phyloP scores from a whole-genome alignment of 1,140 invertebrate species.

The Diprion similis region DNA sequence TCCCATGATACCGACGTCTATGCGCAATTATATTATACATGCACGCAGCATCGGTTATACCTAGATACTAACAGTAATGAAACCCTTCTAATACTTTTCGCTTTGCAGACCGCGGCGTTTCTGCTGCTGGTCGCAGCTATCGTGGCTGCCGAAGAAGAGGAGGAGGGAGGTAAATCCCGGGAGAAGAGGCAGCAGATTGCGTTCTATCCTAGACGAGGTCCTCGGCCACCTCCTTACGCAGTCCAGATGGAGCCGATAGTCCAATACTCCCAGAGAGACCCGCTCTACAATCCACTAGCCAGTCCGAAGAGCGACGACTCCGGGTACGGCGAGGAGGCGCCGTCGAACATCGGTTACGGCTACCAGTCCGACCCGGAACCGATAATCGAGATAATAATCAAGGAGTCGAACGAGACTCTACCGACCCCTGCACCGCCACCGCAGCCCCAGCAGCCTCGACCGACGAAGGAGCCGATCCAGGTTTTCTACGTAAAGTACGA shows the following conservation, averaged over 20 bases:
- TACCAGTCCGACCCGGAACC: conserved; percentile 81
- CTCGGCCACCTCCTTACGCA: conserved; percentile 70
- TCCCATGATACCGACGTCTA: too few species aligned
- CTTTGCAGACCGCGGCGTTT: not conserved
- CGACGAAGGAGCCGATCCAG: conserved; percentile 83
- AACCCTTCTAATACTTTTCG: not conserved
- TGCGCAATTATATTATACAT: too few species aligned
- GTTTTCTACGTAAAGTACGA: conserved; percentile 91
- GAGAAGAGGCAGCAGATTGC: conserved; percentile 53
- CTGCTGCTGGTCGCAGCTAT: not conserved
- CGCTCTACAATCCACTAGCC: conserved; percentile 71
- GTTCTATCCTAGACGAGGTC: conserved; percentile 43
- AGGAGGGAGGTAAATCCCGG: conserved; percentile 37
- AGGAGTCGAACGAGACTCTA: conserved; percentile 83
- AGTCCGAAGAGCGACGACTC: conserved; percentile 61
- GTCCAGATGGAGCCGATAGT: conserved; percentile 82
- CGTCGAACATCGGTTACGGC: conserved; percentile 47
- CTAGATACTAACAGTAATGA: too few species aligned
- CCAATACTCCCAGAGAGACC: conserved; percentile 80
- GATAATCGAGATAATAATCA: conserved; percentile 91
- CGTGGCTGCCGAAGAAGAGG: conserved; percentile 39
- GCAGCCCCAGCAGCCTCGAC: conserved; percentile 62
- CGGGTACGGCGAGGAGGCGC: conserved; percentile 45
- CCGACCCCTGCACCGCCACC: conserved; percentile 69
- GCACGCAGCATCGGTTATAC: too few species aligned